phyloP scores from a whole-genome alignment of 1,140 invertebrate genomes.

The Piezodorus guildinii region DNA sequence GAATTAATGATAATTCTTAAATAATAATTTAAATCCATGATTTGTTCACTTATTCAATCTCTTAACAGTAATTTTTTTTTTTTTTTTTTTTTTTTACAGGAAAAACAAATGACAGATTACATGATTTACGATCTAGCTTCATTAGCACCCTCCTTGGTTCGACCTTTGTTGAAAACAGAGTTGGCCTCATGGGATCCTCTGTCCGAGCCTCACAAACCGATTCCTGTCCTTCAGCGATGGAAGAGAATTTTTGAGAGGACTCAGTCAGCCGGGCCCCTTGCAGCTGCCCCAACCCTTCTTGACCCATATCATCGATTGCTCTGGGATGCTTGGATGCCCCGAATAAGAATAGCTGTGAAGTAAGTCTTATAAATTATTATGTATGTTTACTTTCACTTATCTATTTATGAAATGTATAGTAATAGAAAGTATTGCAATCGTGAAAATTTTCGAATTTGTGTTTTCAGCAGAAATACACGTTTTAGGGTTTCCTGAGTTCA shows the following conservation, averaged over 20 bases:
- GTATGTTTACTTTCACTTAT: too few relatives aligned
- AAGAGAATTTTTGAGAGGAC: slow-evolving; percentile 45
- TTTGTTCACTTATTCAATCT: too few relatives aligned
- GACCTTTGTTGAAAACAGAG: slow-evolving; percentile 52
- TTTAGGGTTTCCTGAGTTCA: too few relatives aligned
- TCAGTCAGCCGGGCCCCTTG: slow-evolving; percentile 29
- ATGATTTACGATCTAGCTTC: slow-evolving; percentile 50
- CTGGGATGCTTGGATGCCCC: slow-evolving; percentile 85
- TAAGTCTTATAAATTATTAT: slow-evolving; percentile 34
- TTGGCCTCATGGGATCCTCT: slow-evolving; percentile 65
- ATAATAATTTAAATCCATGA: too few relatives aligned
- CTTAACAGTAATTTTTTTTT: too few relatives aligned
- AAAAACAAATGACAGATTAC: slow-evolving; percentile 47
- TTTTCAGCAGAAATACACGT: too few relatives aligned
- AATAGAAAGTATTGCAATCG: too few relatives aligned
- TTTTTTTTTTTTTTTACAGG: slow-evolving; percentile 29
- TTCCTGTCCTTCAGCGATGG: slow-evolving; percentile 62
- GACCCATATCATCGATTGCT: slow-evolving; percentile 69
- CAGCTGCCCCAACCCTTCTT: slow-evolving; percentile 41
- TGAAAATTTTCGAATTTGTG: too few relatives aligned
- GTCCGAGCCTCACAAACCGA: slow-evolving; percentile 44
- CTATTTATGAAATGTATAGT: too few relatives aligned
- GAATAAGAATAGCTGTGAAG: slow-evolving; percentile 54
- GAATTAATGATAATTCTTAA: too few relatives aligned
- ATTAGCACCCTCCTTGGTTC: slow-evolving; percentile 51